Conservation (phyloP, 2,888 invertebrate species). For the Branchinecta sandiegonensis region DNA sequence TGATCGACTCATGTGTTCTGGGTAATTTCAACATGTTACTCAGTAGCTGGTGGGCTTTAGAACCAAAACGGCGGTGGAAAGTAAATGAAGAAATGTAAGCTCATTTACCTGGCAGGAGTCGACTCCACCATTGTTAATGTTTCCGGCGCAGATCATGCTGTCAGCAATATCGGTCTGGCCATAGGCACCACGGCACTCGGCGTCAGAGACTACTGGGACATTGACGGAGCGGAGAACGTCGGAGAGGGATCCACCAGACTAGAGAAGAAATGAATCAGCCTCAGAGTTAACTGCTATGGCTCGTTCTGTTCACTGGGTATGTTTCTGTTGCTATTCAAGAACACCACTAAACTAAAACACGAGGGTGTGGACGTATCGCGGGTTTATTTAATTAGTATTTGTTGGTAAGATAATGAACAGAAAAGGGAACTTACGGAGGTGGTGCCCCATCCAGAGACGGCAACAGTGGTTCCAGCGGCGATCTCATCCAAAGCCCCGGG, state of each 20-base stretch:
- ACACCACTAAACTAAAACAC: too few species aligned
- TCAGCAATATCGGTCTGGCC: slow-evolving; percentile 37
- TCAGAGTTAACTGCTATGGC: background rate
- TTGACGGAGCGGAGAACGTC: slow-evolving; percentile 17
- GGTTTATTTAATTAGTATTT: too few species aligned
- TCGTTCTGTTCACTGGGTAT: background rate
- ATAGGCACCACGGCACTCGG: slow-evolving; percentile 35
- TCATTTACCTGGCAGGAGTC: slow-evolving; percentile 28
- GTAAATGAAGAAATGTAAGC: background rate
- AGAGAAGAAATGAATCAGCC: background rate
- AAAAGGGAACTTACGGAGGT: slow-evolving; percentile 29
- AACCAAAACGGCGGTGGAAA: background rate
- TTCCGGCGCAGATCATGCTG: slow-evolving; percentile 30
- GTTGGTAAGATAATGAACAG: too few species aligned
- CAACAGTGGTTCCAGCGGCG: slow-evolving; percentile 29
- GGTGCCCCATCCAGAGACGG: slow-evolving; percentile 42
- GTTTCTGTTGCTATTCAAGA: background rate
- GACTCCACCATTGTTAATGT: slow-evolving; percentile 20
- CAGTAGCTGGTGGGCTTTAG: background rate
- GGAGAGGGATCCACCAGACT: slow-evolving; percentile 10
- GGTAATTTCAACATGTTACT: too few species aligned
- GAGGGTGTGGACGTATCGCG: too few species aligned
- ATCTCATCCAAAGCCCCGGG: slow-evolving; percentile 21
- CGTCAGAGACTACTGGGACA: slow-evolving; percentile 33
- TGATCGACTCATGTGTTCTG: too few species aligned